Evolutionary conservation across 2,797 vertebrate species (phyloP), one percentile per base, ranked within the genome.

Genomic region (Anableps anableps): DNA sequence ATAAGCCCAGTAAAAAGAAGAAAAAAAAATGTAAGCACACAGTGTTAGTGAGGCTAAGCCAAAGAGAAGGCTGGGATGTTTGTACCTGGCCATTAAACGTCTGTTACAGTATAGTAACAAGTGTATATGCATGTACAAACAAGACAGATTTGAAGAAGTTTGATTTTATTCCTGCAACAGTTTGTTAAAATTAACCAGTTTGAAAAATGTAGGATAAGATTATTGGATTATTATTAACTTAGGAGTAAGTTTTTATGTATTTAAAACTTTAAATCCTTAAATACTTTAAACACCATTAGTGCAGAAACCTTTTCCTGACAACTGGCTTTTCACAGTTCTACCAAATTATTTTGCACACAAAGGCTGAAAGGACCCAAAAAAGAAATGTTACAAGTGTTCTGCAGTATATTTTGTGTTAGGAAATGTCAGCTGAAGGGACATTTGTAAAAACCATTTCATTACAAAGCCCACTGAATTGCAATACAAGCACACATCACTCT

Each of bases 1-100:
- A 88, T 80, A 77, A 86, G 74, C 38, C 79, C 84, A 80, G 85
- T 72, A 36, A 62, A 64, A 62, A 34, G 36, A 64, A 9, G 4
- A 31, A 60, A 60, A 16, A 79, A 74, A 83, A 79, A 82, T 68
- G 83, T 66, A 77, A 31, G 58, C 36, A 70, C 72, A 81, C 53
- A 72, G 26, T 41, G 53, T 75, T 62, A 73, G 14, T 43, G 19
- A 80, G 23, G 74, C 10, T 19, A 29, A 36, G 21, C 60, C 38
- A 74, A 29, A 74, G 29, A 16, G 38, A 31, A 53, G 74, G 48
- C n/a, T 41, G 19, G 19, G n/a, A 75, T 76, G 45, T 79, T 72
- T 53, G 78, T 80, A 70, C 75, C 70, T 68, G 34, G 41, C 43
- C 62, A 17, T 76, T 81, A 51, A 36, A 74, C 71, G 76, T 41